These are phyloP conservation scores for Mythimna vitellina DNA, from an alignment of 2,888 invertebrate genomes.

Conservation along the genomic window DNA sequence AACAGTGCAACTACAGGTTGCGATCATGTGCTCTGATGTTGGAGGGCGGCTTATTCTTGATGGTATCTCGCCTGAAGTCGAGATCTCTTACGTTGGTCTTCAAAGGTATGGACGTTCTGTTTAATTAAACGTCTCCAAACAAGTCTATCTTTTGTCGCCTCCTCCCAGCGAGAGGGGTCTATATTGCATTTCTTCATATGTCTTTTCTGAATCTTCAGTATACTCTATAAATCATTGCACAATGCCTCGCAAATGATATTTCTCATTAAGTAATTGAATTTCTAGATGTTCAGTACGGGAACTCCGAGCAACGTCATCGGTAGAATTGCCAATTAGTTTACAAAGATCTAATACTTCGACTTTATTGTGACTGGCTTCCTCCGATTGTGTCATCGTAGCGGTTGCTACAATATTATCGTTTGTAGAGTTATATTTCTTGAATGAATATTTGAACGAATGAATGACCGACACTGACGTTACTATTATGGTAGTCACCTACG, in stretches of 20 bases:
- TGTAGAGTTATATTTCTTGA: constrained; percentile 1
- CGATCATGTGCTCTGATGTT: no score
- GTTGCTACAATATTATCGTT: constrained; percentile 17
- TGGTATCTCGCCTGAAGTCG: no score
- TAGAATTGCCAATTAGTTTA: constrained; percentile 52
- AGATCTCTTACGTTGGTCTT: no score
- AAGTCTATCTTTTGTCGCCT: no score
- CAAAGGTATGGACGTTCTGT: no score
- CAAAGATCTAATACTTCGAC: constrained; percentile 45
- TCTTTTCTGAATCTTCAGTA: background rate
- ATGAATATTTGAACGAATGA: constrained; percentile 1
- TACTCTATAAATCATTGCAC: constrained; percentile 9
- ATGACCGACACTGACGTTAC: background rate
- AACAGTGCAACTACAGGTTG: no score
- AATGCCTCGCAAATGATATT: constrained; percentile 17
- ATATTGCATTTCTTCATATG: no score
- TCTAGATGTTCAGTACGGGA: constrained; percentile 26
- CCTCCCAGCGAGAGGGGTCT: no score
- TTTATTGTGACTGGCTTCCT: constrained; percentile 35
- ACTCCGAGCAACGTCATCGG: constrained; percentile 29
- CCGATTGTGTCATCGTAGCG: constrained; percentile 36
- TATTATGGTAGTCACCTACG: background rate
- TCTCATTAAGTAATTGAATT: constrained; percentile 24
- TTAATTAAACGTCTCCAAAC: no score
- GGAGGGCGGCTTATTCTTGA: no score